Conservation (phyloP, 2,797 vertebrate genomes). For the Percopsis omiscomaycus region DNA sequence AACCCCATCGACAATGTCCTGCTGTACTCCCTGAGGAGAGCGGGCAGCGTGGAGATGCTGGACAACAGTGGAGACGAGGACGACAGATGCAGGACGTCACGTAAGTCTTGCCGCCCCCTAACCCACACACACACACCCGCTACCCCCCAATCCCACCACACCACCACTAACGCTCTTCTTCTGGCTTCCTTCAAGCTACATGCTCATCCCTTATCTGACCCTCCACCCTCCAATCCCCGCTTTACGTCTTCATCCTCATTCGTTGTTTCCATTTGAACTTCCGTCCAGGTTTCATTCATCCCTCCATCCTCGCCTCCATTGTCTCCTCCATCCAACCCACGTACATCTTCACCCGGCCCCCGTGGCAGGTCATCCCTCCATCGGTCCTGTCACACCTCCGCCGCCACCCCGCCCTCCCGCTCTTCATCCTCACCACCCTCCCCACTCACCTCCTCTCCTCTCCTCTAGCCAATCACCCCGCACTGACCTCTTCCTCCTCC, state of each 20-base stretch:
- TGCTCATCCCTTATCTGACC: background rate
- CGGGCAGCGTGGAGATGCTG: conserved; percentile 78
- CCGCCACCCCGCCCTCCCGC: conserved; percentile 58
- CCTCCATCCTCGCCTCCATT: conserved; percentile 65
- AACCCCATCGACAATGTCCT: conserved; percentile 86
- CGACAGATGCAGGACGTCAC: conserved; percentile 62
- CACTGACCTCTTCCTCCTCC: conserved; percentile 50
- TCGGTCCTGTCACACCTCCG: conserved; percentile 58
- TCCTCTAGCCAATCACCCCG: conserved; percentile 31
- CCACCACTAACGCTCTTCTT: background rate
- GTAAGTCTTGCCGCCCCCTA: conserved; percentile 59
- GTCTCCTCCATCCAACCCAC: conserved; percentile 66
- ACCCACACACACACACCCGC: background rate
- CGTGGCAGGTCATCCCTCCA: conserved; percentile 63
- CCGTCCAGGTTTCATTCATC: conserved; percentile 61
- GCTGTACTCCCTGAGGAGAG: conserved; percentile 76
- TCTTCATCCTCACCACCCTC: conserved; percentile 71
- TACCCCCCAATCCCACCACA: too few relatives aligned
- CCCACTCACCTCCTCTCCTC: conserved; percentile 61
- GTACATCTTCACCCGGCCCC: conserved; percentile 62
- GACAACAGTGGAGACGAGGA: conserved; percentile 90
- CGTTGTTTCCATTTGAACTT: conserved; percentile 44
- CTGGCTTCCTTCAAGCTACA: background rate
- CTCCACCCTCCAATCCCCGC: conserved; percentile 12
- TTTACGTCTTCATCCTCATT: conserved; percentile 35